These are phyloP conservation scores for Agonopterix subpropinquella DNA, from an alignment of 2,888 invertebrate genomes.

Conservation along the genomic window DNA sequence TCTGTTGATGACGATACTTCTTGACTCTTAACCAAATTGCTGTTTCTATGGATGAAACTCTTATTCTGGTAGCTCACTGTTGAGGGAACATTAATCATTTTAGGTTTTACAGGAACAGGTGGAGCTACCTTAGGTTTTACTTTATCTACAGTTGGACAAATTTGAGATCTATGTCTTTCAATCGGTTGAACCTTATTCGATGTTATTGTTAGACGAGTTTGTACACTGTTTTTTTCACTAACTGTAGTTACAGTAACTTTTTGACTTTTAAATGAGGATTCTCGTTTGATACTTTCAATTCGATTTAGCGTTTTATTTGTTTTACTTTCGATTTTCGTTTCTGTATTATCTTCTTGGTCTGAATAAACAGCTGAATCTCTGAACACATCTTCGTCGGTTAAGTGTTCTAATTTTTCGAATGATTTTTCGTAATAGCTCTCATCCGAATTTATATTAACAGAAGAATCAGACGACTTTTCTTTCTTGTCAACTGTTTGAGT, in stretches of 20 bases:
- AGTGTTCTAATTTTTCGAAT: slow-evolving; percentile 83
- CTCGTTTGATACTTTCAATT: slow-evolving; percentile 47
- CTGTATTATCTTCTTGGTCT: slow-evolving; percentile 78
- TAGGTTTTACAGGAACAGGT: slow-evolving; percentile 80
- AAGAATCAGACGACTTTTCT: slow-evolving; percentile 21
- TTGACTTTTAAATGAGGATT: slow-evolving; percentile 43
- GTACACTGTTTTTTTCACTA: slow-evolving; percentile 33
- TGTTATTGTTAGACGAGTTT: slow-evolving; percentile 30
- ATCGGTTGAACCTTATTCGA: slow-evolving; percentile 24
- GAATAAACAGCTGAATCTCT: slow-evolving; percentile 91
- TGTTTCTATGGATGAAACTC: slow-evolving; percentile 19
- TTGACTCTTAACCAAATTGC: slow-evolving; percentile 24
- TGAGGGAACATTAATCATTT: slow-evolving; percentile 42
- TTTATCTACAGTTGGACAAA: slow-evolving; percentile 17
- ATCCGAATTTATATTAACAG: slow-evolving; percentile 52
- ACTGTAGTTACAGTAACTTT: slow-evolving; percentile 33
- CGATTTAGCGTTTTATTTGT: slow-evolving; percentile 35
- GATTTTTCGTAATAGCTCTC: slow-evolving; percentile 86
- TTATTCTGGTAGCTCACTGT: slow-evolving; percentile 28
- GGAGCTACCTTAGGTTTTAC: slow-evolving; percentile 75
- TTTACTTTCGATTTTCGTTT: slow-evolving; percentile 28
- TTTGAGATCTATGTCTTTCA: slow-evolving; percentile 21
- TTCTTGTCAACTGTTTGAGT: slow-evolving; percentile 11
- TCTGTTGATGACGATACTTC: slow-evolving; percentile 44
- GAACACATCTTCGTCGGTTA: slow-evolving; percentile 81